Base-by-base conservation (phyloP, 2,797 vertebrate species). In the Ptychobarbus kaznakovi region DNA sequence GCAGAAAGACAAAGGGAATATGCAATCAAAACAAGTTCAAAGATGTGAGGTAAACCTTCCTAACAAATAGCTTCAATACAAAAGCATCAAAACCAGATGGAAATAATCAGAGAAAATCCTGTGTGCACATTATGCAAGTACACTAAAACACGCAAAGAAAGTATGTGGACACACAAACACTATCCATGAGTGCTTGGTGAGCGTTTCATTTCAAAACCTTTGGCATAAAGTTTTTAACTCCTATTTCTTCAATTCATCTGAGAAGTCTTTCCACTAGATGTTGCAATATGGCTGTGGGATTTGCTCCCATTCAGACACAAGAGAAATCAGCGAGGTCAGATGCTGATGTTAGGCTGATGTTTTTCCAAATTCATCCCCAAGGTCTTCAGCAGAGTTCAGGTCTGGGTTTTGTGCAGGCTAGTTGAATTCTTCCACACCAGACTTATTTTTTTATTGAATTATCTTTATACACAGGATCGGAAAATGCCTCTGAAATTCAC, bases 21-120 rank as follows among this genome's bases (percentile, higher is more conserved):
- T 38, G 25, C 51, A 80, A 85, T 85, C 51, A 85, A 85, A 84
- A 79, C 66, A 61, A 84, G 65, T 79, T 84, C 65, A 72, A 78
- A 84, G 83, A 70, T 35, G 35, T 58, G 75, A 70, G 20, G 4
- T 70, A 70, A 69, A 84, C 40, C 72, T 32, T 68, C 63, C 32
- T 68, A 83, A 78, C 49, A 72, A 44, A 49, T 22, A 11, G 13
- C 15, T 81, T 81, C 11, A 42, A 81, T 81, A 65, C 44, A 42
- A 65, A 42, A 40, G 46, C 40, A 25, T 25, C 61, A 56, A 68
- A 4, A 42, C 22, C 73, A 53, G 82, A 61, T 84, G 51, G 74
- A 61, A 78, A 84, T 56, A 76, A 70, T 46, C 35, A 20, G n/a
- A 66, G 8, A 2, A 8, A 76, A 66, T 46, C 11, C 40, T 61